phyloP scores from a whole-genome alignment of 1,140 invertebrate genomes.

The Atta colombica region DNA sequence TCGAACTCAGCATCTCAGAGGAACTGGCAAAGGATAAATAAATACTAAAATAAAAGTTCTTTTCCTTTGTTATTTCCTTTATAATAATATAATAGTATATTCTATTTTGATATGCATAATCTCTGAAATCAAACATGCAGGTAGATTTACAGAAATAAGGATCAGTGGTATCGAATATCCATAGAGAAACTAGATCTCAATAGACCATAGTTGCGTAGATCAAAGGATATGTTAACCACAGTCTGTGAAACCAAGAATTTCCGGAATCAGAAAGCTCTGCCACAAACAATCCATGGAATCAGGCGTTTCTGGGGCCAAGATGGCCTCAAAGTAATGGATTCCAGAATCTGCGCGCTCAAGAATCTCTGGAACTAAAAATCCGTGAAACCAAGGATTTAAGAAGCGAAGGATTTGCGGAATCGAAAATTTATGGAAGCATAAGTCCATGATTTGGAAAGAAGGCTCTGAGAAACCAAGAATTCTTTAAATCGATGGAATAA shows the following conservation, averaged over 20 bases:
- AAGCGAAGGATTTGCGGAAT: slow-evolving; percentile 24
- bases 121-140: slow-evolving; percentile 23
- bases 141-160: slow-evolving; percentile 28
- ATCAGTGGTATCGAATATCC: slow-evolving; percentile 43
- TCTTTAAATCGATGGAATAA: slow-evolving; percentile 27
- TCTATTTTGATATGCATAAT: slow-evolving; percentile 10
- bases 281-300: slow-evolving; percentile 38
- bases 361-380: slow-evolving; percentile 48
- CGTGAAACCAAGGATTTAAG: slow-evolving; percentile 46
- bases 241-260: slow-evolving; percentile 46
- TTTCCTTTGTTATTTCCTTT: slow-evolving; percentile 14
- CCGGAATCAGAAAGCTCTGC: slow-evolving; percentile 21
- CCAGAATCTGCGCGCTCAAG: slow-evolving; percentile 33
- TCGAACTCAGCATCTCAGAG: background rate
- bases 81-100: background rate
- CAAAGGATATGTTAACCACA: slow-evolving; percentile 48
- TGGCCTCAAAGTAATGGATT: slow-evolving; percentile 19
- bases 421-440: slow-evolving; percentile 27
- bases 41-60: background rate
- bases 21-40: background rate
- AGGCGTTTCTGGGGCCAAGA: background rate
- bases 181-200: slow-evolving; percentile 36
- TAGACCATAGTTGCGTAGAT: slow-evolving; percentile 37
- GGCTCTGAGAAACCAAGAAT: background rate
- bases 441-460: slow-evolving; percentile 42